phyloP scores from a whole-genome alignment of 2,797 vertebrate genomes.

The Gymnocypris eckloni region DNA sequence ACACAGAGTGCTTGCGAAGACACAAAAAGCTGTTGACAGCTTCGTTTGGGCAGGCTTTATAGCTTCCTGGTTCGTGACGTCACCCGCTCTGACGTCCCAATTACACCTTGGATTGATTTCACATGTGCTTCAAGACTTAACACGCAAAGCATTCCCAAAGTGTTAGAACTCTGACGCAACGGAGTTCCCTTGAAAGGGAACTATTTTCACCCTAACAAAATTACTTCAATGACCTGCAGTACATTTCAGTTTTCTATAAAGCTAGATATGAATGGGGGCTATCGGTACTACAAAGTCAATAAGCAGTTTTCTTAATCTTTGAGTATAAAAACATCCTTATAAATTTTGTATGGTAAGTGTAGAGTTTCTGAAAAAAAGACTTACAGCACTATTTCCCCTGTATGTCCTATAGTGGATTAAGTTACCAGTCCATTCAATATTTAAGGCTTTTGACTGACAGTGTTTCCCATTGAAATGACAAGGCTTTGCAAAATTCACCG shows the following conservation, averaged over 20 bases:
- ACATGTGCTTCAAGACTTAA: too few species aligned
- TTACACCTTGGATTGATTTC: too few species aligned
- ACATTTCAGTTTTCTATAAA: background rate
- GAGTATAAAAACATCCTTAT: background rate
- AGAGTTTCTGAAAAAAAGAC: constrained; percentile 9
- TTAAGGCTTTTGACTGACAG: constrained; percentile 36
- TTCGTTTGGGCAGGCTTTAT: too few species aligned
- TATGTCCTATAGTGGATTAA: constrained; percentile 35
- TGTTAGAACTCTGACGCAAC: too few species aligned
- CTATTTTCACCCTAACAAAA: background rate
- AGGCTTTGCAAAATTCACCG: constrained; percentile 16
- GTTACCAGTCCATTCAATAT: constrained; percentile 44
- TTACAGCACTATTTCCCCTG: constrained; percentile 1
- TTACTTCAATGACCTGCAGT: background rate
- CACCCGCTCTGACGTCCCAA: too few species aligned
- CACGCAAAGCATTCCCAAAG: too few species aligned
- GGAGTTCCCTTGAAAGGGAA: too few species aligned
- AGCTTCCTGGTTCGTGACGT: too few species aligned
- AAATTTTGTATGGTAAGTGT: background rate
- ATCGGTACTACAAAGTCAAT: background rate
- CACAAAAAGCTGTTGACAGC: too few species aligned
- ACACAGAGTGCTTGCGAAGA: too few species aligned
- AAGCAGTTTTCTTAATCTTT: background rate
- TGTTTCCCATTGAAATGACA: constrained; percentile 2
- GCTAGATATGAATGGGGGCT: background rate